Conservation (phyloP, 2,888 invertebrate genomes). For the Patella pellucida region DNA sequence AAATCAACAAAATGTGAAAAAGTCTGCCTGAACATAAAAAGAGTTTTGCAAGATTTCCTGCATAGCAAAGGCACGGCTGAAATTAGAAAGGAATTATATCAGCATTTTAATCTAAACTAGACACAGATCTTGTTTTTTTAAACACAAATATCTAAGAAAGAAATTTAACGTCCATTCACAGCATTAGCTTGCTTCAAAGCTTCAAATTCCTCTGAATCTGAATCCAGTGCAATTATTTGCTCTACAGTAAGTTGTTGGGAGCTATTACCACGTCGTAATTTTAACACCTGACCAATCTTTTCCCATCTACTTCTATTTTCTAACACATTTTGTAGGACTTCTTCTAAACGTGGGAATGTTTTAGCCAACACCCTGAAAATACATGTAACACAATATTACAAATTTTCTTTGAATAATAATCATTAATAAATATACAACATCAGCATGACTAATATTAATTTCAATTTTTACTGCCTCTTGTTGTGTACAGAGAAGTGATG, state of each 20-base stretch:
- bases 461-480: too few species aligned
- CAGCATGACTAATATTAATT: too few species aligned
- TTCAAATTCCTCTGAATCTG: slow-evolving; percentile 38
- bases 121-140: too few species aligned
- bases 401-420: too few species aligned
- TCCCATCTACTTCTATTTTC: slow-evolving; percentile 66
- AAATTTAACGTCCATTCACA: not conserved
- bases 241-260: slow-evolving; percentile 59
- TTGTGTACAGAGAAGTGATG: too few species aligned
- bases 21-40: not conserved
- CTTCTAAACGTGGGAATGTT: slow-evolving; percentile 55
- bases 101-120: too few species aligned
- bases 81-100: too few species aligned
- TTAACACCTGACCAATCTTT: slow-evolving; percentile 59
- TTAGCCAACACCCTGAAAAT: slow-evolving; percentile 55
- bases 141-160: too few species aligned
- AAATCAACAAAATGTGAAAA: too few species aligned
- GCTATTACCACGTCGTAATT: slow-evolving; percentile 53
- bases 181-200: not conserved
- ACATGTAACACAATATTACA: not conserved
- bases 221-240: slow-evolving; percentile 58
- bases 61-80: not conserved
- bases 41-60: not conserved
- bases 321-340: slow-evolving; percentile 56
- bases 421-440: too few species aligned